Evolutionary conservation across 2,113 vertebrate genomes (phyloP).

Genomic region (Sapayoa aenigma): DNA sequence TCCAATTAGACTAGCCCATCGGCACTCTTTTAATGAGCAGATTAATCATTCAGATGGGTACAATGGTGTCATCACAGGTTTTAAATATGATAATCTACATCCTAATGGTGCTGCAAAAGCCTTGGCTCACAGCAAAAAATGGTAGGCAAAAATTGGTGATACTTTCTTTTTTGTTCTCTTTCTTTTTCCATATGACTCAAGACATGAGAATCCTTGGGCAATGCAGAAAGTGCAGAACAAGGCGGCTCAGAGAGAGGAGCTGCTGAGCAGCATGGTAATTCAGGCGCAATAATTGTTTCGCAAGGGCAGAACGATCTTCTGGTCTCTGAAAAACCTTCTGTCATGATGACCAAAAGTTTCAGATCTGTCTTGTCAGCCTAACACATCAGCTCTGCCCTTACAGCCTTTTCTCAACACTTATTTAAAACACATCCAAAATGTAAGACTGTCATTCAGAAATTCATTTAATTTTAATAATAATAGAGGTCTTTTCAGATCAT

Average conservation of each 20-base stretch:
- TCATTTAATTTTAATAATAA: conserved; percentile 27
- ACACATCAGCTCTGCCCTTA: conserved; percentile 18
- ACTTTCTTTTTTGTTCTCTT: conserved; percentile 70
- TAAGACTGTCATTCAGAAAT: neutral
- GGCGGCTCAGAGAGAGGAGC: neutral
- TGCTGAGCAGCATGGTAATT: conserved; percentile 33
- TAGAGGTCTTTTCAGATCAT: neutral
- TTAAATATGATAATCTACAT: conserved; percentile 88
- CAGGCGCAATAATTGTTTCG: conserved; percentile 47
- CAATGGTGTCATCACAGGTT: conserved; percentile 85
- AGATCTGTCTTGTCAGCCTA: conserved; percentile 34
- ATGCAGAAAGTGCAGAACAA: conserved; percentile 44
- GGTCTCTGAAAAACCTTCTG: conserved; percentile 10
- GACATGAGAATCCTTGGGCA: conserved; percentile 55
- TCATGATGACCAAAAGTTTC: neutral
- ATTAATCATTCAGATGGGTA: conserved; percentile 89
- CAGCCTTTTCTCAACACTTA: neutral
- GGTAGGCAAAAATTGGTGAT: conserved; percentile 74
- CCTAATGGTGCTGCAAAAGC: conserved; percentile 80
- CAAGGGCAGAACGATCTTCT: conserved; percentile 1
- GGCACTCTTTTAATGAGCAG: conserved; percentile 89
- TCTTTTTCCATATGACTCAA: conserved; percentile 40
- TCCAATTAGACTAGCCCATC: conserved; percentile 89
- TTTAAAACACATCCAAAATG: conserved; percentile 18
- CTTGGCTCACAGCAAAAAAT: conserved; percentile 77